These are phyloP conservation scores for Suricata suricatta DNA, from an alignment of 2,113 vertebrate species.

Conservation along the genomic window DNA sequence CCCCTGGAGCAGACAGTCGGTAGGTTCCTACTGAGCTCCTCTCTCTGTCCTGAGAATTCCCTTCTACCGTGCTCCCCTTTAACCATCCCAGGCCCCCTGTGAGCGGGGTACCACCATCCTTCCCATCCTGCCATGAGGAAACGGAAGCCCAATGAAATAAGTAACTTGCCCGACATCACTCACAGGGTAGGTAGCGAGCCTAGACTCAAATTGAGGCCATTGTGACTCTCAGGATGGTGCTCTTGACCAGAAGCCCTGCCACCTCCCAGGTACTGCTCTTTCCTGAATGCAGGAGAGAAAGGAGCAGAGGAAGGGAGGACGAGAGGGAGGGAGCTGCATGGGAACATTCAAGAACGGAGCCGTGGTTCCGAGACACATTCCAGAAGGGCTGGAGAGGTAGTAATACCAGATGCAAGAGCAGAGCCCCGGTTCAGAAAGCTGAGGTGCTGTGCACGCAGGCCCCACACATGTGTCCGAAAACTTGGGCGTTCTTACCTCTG, in stretches of 20 bases:
- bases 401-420: neutral
- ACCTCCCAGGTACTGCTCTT: neutral
- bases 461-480: neutral
- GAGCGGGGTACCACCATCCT: neutral
- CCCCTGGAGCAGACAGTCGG: neutral
- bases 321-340: fast-evolving
- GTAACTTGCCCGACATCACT: neutral
- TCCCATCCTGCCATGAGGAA: neutral
- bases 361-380: neutral
- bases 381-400: too few species aligned
- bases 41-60: neutral
- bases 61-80: neutral
- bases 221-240: neutral
- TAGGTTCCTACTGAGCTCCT: neutral
- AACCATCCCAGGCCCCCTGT: neutral
- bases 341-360: neutral
- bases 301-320: neutral
- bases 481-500: neutral
- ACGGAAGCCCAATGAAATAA: neutral
- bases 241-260: neutral
- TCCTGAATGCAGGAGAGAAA: neutral
- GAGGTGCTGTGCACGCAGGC: neutral
- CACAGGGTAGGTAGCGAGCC: neutral
- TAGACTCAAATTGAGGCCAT: neutral
- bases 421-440: neutral